Evolutionary conservation across 2,797 vertebrate species (phyloP), one percentile per base, ranked within the genome.

Genomic region (Thripadectes ignobilis): DNA sequence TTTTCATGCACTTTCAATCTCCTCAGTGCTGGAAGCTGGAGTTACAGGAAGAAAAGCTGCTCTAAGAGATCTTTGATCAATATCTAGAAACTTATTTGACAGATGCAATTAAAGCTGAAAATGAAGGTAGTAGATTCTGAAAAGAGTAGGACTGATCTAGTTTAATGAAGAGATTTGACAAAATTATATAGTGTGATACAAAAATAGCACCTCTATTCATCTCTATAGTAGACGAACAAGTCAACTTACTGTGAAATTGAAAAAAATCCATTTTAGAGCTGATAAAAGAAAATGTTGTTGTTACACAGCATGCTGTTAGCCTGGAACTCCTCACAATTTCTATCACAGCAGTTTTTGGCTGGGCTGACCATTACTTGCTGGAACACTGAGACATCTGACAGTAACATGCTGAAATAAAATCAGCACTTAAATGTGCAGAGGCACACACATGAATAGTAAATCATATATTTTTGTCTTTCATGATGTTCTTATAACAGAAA

Each of bases 121-220:
- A 73, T 8, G 24, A 72, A 86, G 43, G 32, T 26, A 59, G 43
- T 38, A 79, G 62, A 58, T 92, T 85, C 45, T 88, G 74, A 65
- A 83, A 92, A 76, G 71, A 78, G 39, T 61, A 63, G 38, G 46
- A 74, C 30, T 6, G 1, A 85, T 80, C 34, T 63, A 65, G 38
- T 82, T 86, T 82, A 86, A 95, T 85, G 41, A 91, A 61, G 52
- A 79, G 59, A 82, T 84, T 63, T 87, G 63, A 74, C 63, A 92
- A 88, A 89, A 87, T 93, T 95, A 90, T 32, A 30, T 93, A 91
- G 90, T 1, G 2, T 11, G 4, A 12, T 63, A 79, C 41, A 82
- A 79, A 91, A 95, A 94, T 79, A 94, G 41, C 23, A 54, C 41
- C 71, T 73, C 48, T 88, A 41, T 85, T 95, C 45, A 71, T 71